Base-by-base conservation (phyloP, 2,888 invertebrate genomes). In the Dioctria linearis region DNA sequence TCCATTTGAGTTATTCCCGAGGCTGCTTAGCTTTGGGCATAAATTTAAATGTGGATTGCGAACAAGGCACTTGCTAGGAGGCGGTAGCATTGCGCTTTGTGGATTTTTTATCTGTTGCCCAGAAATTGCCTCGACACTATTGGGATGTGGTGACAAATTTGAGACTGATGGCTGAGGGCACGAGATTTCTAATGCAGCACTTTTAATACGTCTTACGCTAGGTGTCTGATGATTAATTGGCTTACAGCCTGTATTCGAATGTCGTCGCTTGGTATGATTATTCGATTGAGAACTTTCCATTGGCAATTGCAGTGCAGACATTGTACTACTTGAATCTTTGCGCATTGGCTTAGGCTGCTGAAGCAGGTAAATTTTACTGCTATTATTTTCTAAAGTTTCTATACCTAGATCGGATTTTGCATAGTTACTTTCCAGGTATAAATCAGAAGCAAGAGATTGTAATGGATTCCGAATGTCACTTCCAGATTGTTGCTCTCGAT, bases 61-160 rank as follows among this genome's bases (percentile, higher is more conserved):
- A 3, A 93, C 93, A 79, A 94, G 88, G 85, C 92, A 91, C 85
- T 93, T 93, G 85, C 94, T 94, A 37, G 94, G 94, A 5, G 94
- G 94, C 25, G 94, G 94, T 82, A 94, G 89, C 2, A 92, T 90
- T 3, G 92, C 91, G 82, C 89, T 91, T 85, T 91, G 90, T 3
- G 93, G 93, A 87, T 93, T 93, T 84, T 93, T 92, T n/a, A 93
- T 88, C 85, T 91, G 91, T 85, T 92, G 92, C 0, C 92, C 92
- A 69, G 86, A 86, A 54, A 95, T 95, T 5, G 94, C 93, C 87
- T 95, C 95, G 65, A 94, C 93, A 86, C 95, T 95, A 85, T 95
- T 95, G 1, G 95, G 95, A 88, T 95, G 95, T 25, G 94, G 93
- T n/a, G 93, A 93, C 85, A 95, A 90, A 86, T 94, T 93, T 82